Evolutionary conservation across 2,888 invertebrate species (phyloP).

Genomic region (Parasteatoda lunata): DNA sequence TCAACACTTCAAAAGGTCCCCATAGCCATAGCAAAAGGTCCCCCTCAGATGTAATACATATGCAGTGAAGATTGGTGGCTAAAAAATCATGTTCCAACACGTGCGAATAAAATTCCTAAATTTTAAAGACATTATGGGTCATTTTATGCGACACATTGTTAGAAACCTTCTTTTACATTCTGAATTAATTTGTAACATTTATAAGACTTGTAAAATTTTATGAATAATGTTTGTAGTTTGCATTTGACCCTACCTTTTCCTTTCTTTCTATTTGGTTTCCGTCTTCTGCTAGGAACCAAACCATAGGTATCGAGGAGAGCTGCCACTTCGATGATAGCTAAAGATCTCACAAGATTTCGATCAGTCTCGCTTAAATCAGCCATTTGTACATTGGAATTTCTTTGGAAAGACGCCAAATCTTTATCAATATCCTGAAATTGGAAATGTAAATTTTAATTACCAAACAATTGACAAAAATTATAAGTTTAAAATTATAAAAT

Average conservation of each 20-base stretch:
- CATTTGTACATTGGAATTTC: conserved; percentile 44
- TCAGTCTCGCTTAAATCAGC: conserved; percentile 54
- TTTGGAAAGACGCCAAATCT: conserved; percentile 43
- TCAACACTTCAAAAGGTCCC: no score
- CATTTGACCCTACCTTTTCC: conserved; percentile 48
- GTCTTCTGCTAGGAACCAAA: conserved; percentile 53
- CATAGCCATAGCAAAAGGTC: no score
- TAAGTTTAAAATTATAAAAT: neutral
- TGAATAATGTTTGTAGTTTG: no score
- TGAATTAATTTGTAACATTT: no score
- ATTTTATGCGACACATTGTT: no score
- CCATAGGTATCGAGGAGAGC: conserved; percentile 54
- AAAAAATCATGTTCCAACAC: no score
- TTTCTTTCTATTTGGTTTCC: conserved; percentile 62
- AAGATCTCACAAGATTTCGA: conserved; percentile 47
- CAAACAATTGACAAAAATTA: neutral
- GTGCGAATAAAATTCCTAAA: no score
- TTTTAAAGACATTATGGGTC: no score
- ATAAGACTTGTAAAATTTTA: no score
- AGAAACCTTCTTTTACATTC: no score
- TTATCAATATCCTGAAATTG: conserved; percentile 40
- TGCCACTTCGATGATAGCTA: conserved; percentile 65
- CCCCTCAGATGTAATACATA: no score
- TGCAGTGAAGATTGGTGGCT: no score
- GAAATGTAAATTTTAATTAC: neutral